Evolutionary conservation across 2,113 vertebrate species (phyloP), one percentile per base, ranked within the genome.

Genomic region (Epinephelus cyanopodus): DNA sequence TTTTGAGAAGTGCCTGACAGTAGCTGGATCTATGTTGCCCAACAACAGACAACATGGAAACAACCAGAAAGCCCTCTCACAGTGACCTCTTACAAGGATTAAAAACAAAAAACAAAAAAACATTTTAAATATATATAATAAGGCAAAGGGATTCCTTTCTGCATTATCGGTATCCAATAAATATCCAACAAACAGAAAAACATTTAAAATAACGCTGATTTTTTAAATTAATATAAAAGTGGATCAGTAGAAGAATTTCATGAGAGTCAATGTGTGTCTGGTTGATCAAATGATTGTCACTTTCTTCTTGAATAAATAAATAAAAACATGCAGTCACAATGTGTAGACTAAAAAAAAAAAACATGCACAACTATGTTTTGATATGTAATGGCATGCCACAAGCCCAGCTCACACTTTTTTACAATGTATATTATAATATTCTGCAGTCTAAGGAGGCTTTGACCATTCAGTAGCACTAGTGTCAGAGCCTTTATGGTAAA

Each of bases 261-360:
- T 1, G 13, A 1, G 4, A 62, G 15, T 27, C 25, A 2, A 54
- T 54, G 54, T 6, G 23, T 82, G 61, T 39, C 27, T 48, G 8
- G 64, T 25, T 54, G 21, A 83, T 25, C 3, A 61, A 50, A 71
- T 64, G 83, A 84, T 76, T 83, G 80, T 79, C 69, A 56, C 47
- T 50, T 39, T 63, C 23, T 23, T 68, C 0, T n/a, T 37, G 21
- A 60, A 65, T 83, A 27, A 80, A 25, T 68, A 61, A 68, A 70
- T 64, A 0, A 60, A 77, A 79, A 63, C 5, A 83, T 78, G 67
- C 70, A 29, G 42, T 69, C 48, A 74, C 75, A 53, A 11, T 21
- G 7, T 50, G 42, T 23, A 65, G 19, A 27, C n/a, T 71, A 58
- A 67, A 61, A 57, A 11, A 1, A 21, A 21, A 61, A 56, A 65